Percentiles rank a stretch among this genome's conserved stretches.
These are phyloP conservation scores for Galeopterus variegatus DNA, from an alignment of 2,113 vertebrate species.

Conservation along the genomic window DNA sequence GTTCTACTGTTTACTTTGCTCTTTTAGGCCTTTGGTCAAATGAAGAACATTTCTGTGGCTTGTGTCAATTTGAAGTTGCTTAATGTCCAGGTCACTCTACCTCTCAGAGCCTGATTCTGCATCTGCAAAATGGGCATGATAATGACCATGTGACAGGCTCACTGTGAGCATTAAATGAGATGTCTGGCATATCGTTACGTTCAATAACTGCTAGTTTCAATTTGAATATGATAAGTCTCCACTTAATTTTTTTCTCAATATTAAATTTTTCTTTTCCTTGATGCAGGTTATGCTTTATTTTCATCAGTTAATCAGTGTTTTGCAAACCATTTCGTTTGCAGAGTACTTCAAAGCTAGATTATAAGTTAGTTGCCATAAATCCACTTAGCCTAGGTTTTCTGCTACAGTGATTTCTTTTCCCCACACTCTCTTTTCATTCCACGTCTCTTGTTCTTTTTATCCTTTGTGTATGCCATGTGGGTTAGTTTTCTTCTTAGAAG, in stretches of 20 bases:
- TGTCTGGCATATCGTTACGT: not conserved
- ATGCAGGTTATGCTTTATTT: not conserved
- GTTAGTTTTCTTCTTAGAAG: slow-evolving; percentile 13
- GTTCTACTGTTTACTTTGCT: not conserved
- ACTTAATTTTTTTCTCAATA: not conserved
- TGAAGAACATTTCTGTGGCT: not conserved
- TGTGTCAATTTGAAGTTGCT: not conserved
- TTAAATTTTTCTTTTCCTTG: not conserved
- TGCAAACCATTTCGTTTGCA: not conserved
- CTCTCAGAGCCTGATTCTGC: not conserved
- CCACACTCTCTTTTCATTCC: not conserved
- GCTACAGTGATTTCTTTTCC: not conserved
- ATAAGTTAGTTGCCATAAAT: not conserved
- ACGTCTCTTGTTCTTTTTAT: not conserved
- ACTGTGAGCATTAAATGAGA: not conserved
- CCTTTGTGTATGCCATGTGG: not conserved
- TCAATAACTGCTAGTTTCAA: not conserved
- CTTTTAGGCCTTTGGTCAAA: slow-evolving; percentile 8
- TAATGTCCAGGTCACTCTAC: not conserved
- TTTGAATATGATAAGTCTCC: not conserved
- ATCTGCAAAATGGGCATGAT: not conserved
- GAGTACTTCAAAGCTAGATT: slow-evolving; percentile 35
- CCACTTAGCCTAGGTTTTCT: not conserved
- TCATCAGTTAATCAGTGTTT: not conserved
- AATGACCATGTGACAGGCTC: not conserved